These are phyloP conservation scores for Drosophila dives DNA, from an alignment of 2,888 invertebrate genomes.

Conservation along the genomic window DNA sequence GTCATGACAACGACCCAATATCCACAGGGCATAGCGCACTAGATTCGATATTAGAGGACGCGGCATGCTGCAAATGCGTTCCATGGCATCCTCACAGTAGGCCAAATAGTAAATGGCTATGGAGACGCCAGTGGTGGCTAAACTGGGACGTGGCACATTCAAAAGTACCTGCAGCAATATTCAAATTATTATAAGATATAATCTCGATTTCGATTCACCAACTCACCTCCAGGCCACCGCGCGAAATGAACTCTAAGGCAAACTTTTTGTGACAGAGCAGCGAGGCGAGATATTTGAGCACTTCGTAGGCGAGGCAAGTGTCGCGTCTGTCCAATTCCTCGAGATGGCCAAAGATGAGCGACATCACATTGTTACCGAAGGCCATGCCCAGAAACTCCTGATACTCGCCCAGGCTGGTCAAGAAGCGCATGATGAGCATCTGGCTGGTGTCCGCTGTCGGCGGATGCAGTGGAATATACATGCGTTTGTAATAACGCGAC, in stretches of 20 bases:
- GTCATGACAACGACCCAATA: constrained; percentile 98
- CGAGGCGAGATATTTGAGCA: constrained; percentile 96
- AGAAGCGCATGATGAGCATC: constrained; percentile 95
- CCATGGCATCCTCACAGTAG: constrained; percentile 99
- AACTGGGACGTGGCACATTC: constrained; percentile 95
- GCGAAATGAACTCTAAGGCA: constrained; percentile 96
- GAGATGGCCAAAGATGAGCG: constrained; percentile 95
- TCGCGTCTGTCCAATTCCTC: constrained; percentile 95
- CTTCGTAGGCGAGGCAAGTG: constrained; percentile 97
- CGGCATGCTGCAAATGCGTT: constrained; percentile 95
- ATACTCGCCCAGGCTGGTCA: constrained; percentile 99
- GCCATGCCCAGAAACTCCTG: constrained; percentile 98
- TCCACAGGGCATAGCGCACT: constrained; percentile 96
- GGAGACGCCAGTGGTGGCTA: constrained; percentile 97
- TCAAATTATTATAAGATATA: neutral
- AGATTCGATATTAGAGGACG: constrained; percentile 91
- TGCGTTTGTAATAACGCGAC: constrained; percentile 79
- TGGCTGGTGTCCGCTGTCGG: constrained; percentile 95
- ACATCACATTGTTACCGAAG: constrained; percentile 96
- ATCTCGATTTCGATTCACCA: neutral
- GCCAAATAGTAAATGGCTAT: constrained; percentile 98
- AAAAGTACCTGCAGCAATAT: constrained; percentile 88
- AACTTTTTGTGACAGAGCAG: constrained; percentile 99
- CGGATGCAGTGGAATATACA: constrained; percentile 93
- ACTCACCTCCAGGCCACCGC: constrained; percentile 92